These are phyloP conservation scores for Neuroterus valhalla DNA, from an alignment of 1,140 invertebrate genomes.

Conservation along the genomic window DNA sequence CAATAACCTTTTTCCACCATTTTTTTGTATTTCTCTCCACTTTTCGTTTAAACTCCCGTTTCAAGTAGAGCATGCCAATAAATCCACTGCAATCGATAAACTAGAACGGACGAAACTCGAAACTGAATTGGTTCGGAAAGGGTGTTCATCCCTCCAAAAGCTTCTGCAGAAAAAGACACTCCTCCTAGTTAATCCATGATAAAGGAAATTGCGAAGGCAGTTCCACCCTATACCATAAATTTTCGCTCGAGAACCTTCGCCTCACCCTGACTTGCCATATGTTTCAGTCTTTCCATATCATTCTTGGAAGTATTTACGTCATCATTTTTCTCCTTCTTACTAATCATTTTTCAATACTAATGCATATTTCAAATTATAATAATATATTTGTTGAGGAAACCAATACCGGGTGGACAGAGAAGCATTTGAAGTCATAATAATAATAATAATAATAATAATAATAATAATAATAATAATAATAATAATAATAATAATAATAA, in stretches of 20 bases:
- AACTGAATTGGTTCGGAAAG: slow-evolving; percentile 22
- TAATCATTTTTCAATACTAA: not conserved
- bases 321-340: not conserved
- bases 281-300: not conserved
- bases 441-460: no score
- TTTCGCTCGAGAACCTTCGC: not conserved
- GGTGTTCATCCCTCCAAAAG: slow-evolving; percentile 18
- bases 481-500: no score
- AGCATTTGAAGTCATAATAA: no score
- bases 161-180: slow-evolving; percentile 7
- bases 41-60: not conserved
- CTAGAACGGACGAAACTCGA: slow-evolving; percentile 16
- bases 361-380: not conserved
- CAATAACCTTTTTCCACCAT: not conserved
- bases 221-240: not conserved
- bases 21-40: not conserved
- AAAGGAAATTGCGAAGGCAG: slow-evolving; percentile 11
- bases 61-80: not conserved
- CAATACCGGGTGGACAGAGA: no score
- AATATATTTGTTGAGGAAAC: not conserved
- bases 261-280: slow-evolving; percentile 17
- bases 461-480: no score
- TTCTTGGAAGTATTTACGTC: not conserved
- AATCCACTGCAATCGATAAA: slow-evolving; percentile 13
- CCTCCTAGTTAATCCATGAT: slow-evolving; percentile 14